Evolutionary conservation across 2,888 invertebrate genomes (phyloP), one percentile per base, ranked within the genome.

Genomic region (Furcula furcula): DNA sequence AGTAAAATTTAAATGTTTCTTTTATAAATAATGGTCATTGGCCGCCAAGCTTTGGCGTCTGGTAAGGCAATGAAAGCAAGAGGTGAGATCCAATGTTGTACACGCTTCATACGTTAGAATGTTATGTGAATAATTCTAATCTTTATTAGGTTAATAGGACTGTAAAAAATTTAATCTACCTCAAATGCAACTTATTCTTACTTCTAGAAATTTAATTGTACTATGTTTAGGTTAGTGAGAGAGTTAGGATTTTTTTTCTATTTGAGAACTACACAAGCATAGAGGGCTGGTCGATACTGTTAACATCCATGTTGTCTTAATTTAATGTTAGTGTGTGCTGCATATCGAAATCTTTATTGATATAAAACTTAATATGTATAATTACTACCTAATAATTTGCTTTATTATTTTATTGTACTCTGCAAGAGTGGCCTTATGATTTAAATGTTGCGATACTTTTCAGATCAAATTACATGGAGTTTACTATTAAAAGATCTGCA

Each of bases 91-190:
- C 74, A 76, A 75, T 76, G 72, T 71, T 72, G 68, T 76, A 81
- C 73, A 80, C 76, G 77, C 77, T 84, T 79, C 68, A 66, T 77
- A 72, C 60, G 68, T 76, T 71, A 68, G 65, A 46, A 52, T 58
- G 55, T 53, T 79, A 72, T 84, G 82, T 88, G 87, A 82, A 83
- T 87, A 85, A 73, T 84, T 83, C 74, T 84, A 83, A 83, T 84
- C 71, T 71, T 73, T 68, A 65, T 73, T 88, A 88, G 84, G 83
- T 76, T 87, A 88, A 85, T 88, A 88, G 88, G 86, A 83, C 76
- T 87, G 80, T 88, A 86, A 87, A 87, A 86, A 87, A 83, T 76
- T 83, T 79, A 78, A 88, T 87, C 88, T 88, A 88, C 88, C 88
- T 88, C 88, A 88, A 82, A 77, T 68, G 68, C 74, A 86, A 87